These are phyloP conservation scores for Fistularia commersonii DNA, from an alignment of 2,797 vertebrate species.

Conservation along the genomic window DNA sequence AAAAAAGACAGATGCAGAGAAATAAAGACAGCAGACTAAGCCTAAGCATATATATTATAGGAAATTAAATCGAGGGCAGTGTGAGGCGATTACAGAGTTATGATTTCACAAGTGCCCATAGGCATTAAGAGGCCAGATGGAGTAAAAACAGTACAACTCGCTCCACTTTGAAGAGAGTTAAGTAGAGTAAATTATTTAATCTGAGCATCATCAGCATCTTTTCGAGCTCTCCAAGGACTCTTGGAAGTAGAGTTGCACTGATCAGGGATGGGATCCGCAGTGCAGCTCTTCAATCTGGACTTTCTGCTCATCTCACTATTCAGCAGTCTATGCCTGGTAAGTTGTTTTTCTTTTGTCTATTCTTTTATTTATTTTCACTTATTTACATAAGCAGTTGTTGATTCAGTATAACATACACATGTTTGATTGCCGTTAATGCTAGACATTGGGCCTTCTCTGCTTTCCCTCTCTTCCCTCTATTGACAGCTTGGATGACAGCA, in stretches of 20 bases:
- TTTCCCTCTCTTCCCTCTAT: too few species aligned
- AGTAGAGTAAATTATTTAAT: conserved; percentile 55
- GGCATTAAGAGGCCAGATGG: conserved; percentile 64
- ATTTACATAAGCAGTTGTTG: neutral
- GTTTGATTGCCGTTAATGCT: too few species aligned
- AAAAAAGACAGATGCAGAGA: conserved; percentile 66
- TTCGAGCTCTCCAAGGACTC: conserved; percentile 46
- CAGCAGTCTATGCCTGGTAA: conserved; percentile 86
- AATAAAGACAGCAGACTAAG: conserved; percentile 57
- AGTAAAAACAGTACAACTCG: conserved; percentile 47
- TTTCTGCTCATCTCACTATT: conserved; percentile 85
- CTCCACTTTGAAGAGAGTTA: conserved; percentile 60
- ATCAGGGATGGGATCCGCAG: conserved; percentile 87
- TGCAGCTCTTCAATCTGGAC: conserved; percentile 80
- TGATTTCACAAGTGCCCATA: conserved; percentile 63
- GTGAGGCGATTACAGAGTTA: conserved; percentile 66
- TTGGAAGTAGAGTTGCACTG: conserved; percentile 48
- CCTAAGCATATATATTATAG: conserved; percentile 62
- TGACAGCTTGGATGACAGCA: conserved; percentile 14
- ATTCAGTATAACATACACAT: too few species aligned
- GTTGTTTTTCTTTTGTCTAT: conserved; percentile 48
- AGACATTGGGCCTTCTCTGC: neutral
- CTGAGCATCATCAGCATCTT: conserved; percentile 49
- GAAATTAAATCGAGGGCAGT: conserved; percentile 61
- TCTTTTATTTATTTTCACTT: neutral